phyloP scores from a whole-genome alignment of 2,888 invertebrate genomes.

The Drosophila acutilabella region DNA sequence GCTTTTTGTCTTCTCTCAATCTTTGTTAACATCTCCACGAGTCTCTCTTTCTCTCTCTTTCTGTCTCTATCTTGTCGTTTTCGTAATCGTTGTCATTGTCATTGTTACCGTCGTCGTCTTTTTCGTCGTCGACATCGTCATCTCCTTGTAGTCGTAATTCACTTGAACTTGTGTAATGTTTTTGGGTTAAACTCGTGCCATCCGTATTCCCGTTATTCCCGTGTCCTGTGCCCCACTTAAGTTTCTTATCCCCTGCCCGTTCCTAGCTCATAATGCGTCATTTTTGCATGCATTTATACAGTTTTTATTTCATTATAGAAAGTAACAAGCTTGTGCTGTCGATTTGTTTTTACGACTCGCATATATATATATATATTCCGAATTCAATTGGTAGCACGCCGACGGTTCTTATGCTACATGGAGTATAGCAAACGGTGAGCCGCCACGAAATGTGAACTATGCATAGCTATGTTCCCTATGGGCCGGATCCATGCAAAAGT shows the following conservation, averaged over 20 bases:
- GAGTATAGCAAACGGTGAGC: conserved; percentile 88
- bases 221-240: background rate
- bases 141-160: conserved; percentile 71
- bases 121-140: conserved; percentile 40
- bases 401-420: conserved; percentile 97
- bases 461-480: conserved; percentile 89
- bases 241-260: conserved; percentile 4
- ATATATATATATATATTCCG: conserved; percentile 50
- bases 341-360: conserved; percentile 67
- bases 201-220: conserved; percentile 16
- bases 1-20: conserved; percentile 31
- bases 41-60: background rate
- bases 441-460: conserved; percentile 88
- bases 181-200: conserved; percentile 48
- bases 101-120: conserved; percentile 24
- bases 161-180: conserved; percentile 73
- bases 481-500: conserved; percentile 98
- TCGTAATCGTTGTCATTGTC: conserved; percentile 59
- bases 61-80: conserved; percentile 59
- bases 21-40: background rate
- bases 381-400: conserved; percentile 97
- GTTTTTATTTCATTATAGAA: conserved; percentile 66
- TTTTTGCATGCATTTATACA: conserved; percentile 61
- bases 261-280: conserved; percentile 23
- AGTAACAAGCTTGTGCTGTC: conserved; percentile 70